Conservation (phyloP, 2,113 vertebrate species). For the Fulmarus glacialis region DNA sequence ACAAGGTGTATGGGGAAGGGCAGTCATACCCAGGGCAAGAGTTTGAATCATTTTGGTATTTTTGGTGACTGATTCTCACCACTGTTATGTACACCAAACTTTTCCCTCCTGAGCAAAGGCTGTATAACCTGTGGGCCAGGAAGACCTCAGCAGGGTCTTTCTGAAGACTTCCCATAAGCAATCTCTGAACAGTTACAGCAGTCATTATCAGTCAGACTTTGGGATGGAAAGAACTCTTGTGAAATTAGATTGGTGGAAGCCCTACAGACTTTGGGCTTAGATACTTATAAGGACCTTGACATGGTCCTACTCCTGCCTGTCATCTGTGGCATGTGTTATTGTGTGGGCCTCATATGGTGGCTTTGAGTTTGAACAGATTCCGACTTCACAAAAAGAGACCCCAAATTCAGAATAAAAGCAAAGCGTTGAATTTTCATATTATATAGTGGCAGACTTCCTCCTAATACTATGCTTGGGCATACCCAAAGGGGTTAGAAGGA, state of each 20-base stretch:
- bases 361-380: background rate
- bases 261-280: background rate
- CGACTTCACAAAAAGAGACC: background rate
- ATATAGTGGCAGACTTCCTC: background rate
- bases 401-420: background rate
- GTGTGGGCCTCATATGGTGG: rapidly evolving
- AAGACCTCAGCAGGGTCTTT: background rate
- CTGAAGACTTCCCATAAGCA: background rate
- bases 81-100: rapidly evolving
- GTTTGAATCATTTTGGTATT: background rate
- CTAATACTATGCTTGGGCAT: background rate
- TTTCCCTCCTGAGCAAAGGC: background rate
- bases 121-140: background rate
- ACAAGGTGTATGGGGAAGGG: background rate
- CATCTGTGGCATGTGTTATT: background rate
- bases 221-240: background rate
- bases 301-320: background rate
- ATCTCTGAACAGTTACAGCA: background rate
- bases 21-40: background rate
- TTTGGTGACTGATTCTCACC: background rate
- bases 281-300: background rate
- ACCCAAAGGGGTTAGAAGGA: background rate
- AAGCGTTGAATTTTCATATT: background rate
- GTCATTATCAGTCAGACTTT: background rate
- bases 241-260: background rate